Evolutionary conservation across 2,113 vertebrate species (phyloP).

Genomic region (Scartelaos histophorus): DNA sequence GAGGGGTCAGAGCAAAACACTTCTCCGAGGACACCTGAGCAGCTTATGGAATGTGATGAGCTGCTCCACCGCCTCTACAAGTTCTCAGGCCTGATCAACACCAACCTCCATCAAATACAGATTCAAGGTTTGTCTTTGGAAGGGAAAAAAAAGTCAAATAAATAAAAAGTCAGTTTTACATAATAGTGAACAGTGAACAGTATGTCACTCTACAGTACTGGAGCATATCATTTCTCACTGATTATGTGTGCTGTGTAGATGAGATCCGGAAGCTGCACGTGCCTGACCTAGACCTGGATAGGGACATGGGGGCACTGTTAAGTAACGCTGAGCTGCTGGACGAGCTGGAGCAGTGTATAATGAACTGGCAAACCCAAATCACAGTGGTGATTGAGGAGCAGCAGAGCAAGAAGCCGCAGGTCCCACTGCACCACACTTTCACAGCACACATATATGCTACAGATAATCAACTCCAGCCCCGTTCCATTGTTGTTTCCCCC

Average conservation of each 20-base stretch:
- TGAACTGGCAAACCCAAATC: constrained; percentile 87
- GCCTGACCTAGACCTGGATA: constrained; percentile 80
- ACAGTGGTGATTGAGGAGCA: constrained; percentile 79
- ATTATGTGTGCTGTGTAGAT: constrained; percentile 58
- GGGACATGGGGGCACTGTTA: constrained; percentile 70
- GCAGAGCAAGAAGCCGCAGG: constrained; percentile 84
- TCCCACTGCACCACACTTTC: constrained; percentile 38
- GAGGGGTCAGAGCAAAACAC: not conserved
- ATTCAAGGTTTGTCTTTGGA: constrained; percentile 73
- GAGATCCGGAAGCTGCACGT: constrained; percentile 79
- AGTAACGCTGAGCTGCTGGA: constrained; percentile 70
- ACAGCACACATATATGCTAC: too few relatives aligned
- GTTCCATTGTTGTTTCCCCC: too few relatives aligned
- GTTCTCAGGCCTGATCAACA: constrained; percentile 70
- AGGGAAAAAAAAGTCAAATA: too few relatives aligned
- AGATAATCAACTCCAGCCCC: too few relatives aligned
- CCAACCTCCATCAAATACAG: constrained; percentile 76
- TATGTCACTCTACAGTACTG: too few relatives aligned
- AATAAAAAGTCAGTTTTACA: too few relatives aligned
- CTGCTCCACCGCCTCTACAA: constrained; percentile 80
- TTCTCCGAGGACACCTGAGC: constrained; percentile 41
- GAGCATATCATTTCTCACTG: too few relatives aligned
- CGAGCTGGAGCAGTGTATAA: constrained; percentile 80
- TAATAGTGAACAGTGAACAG: too few relatives aligned
- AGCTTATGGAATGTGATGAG: constrained; percentile 70